Evolutionary conservation across 23 tunicate species (phyloP), one percentile per base, ranked within the genome.

Genomic region (Styela clava): DNA sequence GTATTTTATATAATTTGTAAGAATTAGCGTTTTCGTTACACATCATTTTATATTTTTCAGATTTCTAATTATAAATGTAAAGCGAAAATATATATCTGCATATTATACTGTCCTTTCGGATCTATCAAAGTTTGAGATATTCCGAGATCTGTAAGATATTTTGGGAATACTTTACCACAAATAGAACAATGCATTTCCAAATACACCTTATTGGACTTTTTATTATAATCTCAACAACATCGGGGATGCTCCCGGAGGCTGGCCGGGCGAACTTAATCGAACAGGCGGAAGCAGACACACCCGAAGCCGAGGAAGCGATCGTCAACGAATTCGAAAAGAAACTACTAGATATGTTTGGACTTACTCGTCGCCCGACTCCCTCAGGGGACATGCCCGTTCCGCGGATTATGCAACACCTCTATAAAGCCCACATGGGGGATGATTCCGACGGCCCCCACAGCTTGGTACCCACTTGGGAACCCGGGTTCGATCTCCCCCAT

Each of bases 361-460:
- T 93, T 29, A 87, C 72, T n/a, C 81, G 85, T 20, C 77, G 93
- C 0, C 98, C 98, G 23, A 88, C 67, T 3, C 98, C 94, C 1
- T 24, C 31, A 25, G 63, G 79, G 2, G 84, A 84, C 78, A 44
- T 67, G 20, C 89, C 82, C 2, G 70, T 86, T 26, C 94, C 98
- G 0, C 69, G 87, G 23, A 78, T 93, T 9, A 93, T 93, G 98
- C 93, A 93, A 88, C 98, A 93, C 64, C 64, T 93, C 70, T 93
- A 93, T 63, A 87, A 88, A 69, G 86, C 98, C 1, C 98, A 93
- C 56, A 84, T 88, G 98, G 98, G 93, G 3, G 89, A 93, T 61
- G 32, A 36, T 9, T 87, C 68, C 64, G 84, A 80, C 24, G 83
- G 35, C 16, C 92, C 82, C 31, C 84, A 74, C 23, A 81, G 73